Evolutionary conservation across 2,113 vertebrate genomes (phyloP).

Genomic region (Eurystomus gularis): DNA sequence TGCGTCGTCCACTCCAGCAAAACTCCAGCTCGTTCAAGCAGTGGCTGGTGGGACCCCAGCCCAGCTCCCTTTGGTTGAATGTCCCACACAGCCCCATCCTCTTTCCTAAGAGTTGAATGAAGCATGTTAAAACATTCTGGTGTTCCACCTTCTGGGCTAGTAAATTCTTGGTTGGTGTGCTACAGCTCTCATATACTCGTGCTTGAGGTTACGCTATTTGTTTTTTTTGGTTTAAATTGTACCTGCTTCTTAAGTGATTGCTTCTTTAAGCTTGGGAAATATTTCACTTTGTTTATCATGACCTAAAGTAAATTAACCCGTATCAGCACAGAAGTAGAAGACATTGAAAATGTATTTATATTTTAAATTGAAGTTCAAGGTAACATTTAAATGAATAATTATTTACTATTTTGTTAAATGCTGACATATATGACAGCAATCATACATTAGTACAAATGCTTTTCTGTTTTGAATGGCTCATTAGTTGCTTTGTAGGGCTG

Average conservation of each 20-base stretch:
- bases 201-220: not conserved
- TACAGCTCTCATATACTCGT: not conserved
- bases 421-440: constrained; percentile 63
- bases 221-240: not conserved
- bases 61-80: not conserved
- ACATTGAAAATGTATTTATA: constrained; percentile 42
- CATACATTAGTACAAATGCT: constrained; percentile 71
- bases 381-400: constrained; percentile 77
- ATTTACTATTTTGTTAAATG: constrained; percentile 77
- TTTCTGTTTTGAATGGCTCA: constrained; percentile 75
- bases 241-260: not conserved
- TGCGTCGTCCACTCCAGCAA: not conserved
- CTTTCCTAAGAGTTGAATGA: not conserved
- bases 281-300: constrained; percentile 35
- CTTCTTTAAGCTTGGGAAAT: constrained; percentile 37
- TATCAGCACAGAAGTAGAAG: constrained; percentile 39
- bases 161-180: not conserved
- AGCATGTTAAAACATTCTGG: not conserved
- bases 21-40: not conserved
- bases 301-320: constrained; percentile 7
- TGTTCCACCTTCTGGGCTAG: not conserved
- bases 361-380: constrained; percentile 73
- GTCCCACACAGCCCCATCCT: not conserved
- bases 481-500: constrained; percentile 71
- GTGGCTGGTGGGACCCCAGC: not conserved